phyloP scores from a whole-genome alignment of 1,140 invertebrate genomes.

The Apolygus lucorum region DNA sequence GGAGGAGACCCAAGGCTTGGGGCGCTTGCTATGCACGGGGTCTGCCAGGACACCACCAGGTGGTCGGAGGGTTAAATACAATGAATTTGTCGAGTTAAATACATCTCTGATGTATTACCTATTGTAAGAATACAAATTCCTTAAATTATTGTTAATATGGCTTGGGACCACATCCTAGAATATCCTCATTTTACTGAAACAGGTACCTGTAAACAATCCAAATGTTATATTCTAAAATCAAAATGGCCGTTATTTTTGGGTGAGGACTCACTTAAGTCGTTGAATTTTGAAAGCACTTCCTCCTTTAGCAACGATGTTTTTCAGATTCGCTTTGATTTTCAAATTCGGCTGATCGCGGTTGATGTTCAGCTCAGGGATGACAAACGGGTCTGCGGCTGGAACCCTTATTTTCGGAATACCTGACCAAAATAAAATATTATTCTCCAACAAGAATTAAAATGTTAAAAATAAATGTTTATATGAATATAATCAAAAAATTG shows the following conservation, averaged over 20 bases:
- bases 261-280: conserved; percentile 51
- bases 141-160: no score
- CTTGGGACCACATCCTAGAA: no score
- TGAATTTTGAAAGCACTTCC: conserved; percentile 51
- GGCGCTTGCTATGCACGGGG: no score
- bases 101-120: no score
- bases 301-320: conserved; percentile 53
- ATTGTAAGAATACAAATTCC: no score
- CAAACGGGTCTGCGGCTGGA: conserved; percentile 54
- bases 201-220: no score
- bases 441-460: conserved; percentile 1
- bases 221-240: conserved; percentile 17
- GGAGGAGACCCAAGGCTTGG: no score
- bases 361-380: conserved; percentile 49
- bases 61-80: no score
- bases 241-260: conserved; percentile 30
- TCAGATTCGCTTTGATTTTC: conserved; percentile 54
- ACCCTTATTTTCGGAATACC: conserved; percentile 55
- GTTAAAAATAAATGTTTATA: conserved; percentile 51
- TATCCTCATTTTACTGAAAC: no score
- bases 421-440: conserved; percentile 18
- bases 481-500: no score
- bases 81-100: no score
- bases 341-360: conserved; percentile 55
- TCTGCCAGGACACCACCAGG: no score